Percentiles rank a stretch among this genome's conserved stretches.
Conservation (phyloP, 53 echinoderm and acorn worm species). For the Echinometra lucunter region DNA sequence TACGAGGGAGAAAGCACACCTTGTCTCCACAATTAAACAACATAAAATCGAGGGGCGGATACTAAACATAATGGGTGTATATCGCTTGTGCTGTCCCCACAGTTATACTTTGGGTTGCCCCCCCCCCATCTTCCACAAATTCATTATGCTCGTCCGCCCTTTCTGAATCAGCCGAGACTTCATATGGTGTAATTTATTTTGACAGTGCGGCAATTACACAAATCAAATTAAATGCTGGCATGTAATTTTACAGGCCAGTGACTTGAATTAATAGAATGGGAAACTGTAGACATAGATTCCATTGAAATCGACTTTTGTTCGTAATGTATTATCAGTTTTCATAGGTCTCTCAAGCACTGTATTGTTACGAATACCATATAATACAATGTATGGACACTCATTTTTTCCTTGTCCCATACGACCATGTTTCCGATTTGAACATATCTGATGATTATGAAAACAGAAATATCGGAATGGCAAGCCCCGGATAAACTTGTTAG, state of each 20-base stretch:
- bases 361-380: not conserved
- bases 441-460: too few species aligned
- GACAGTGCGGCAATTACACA: conserved; percentile 7
- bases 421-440: too few species aligned
- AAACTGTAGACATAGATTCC: not conserved
- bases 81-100: not conserved
- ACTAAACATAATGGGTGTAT: not conserved
- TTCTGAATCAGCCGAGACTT: not conserved
- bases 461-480: too few species aligned
- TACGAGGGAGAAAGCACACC: not conserved
- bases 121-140: not conserved
- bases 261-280: not conserved
- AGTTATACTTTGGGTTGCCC: not conserved
- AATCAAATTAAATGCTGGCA: not conserved
- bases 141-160: too few species aligned
- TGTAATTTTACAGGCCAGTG: not conserved
- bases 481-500: too few species aligned
- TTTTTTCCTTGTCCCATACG: too few species aligned
- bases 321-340: not conserved
- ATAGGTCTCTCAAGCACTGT: not conserved
- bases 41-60: too few species aligned
- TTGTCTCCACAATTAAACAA: not conserved
- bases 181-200: not conserved
- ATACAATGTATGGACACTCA: too few species aligned
- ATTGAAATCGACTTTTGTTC: not conserved